Conservation (phyloP, 2,113 vertebrate genomes). For the Brachionichthys hirsutus region DNA sequence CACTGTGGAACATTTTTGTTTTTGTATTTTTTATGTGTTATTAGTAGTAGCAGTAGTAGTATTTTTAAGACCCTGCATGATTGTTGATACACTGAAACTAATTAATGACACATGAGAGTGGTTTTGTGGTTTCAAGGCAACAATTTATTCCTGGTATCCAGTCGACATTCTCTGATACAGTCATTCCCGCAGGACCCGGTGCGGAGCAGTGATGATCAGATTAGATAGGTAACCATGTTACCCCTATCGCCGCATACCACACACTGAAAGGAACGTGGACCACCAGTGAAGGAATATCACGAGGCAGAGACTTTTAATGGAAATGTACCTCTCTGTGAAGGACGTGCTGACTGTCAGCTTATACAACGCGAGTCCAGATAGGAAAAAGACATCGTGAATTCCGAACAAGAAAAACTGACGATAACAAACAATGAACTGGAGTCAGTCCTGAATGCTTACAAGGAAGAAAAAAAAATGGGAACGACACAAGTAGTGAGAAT, state of each 20-base stretch:
- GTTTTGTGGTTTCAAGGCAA: constrained; percentile 40
- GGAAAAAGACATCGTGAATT: not conserved
- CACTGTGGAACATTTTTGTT: not conserved
- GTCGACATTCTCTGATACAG: constrained; percentile 59
- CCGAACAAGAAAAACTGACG: not conserved
- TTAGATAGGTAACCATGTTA: constrained; percentile 61
- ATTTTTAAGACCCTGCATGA: not conserved
- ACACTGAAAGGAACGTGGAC: constrained; percentile 61
- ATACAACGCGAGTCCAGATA: not conserved
- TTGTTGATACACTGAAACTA: constrained; percentile 17
- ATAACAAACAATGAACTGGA: fast-evolving
- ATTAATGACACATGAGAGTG: constrained; percentile 41
- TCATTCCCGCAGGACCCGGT: constrained; percentile 45
- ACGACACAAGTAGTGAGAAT: constrained; percentile 6
- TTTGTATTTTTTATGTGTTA: not conserved
- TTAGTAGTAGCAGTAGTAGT: no score
- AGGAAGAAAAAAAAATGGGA: constrained; percentile 1
- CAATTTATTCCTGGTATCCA: constrained; percentile 34
- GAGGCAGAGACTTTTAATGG: constrained; percentile 33
- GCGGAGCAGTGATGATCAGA: constrained; percentile 55
- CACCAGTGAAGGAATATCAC: constrained; percentile 47
- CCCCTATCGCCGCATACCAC: constrained; percentile 65
- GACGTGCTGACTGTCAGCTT: constrained; percentile 36
- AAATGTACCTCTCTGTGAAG: constrained; percentile 20
- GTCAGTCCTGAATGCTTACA: constrained; percentile 1